A percentile compares a stretch with the other conserved stretches of the same genome.
These are phyloP conservation scores for Agrotis ipsilon DNA, from an alignment of 2,888 invertebrate genomes.

Conservation along the genomic window DNA sequence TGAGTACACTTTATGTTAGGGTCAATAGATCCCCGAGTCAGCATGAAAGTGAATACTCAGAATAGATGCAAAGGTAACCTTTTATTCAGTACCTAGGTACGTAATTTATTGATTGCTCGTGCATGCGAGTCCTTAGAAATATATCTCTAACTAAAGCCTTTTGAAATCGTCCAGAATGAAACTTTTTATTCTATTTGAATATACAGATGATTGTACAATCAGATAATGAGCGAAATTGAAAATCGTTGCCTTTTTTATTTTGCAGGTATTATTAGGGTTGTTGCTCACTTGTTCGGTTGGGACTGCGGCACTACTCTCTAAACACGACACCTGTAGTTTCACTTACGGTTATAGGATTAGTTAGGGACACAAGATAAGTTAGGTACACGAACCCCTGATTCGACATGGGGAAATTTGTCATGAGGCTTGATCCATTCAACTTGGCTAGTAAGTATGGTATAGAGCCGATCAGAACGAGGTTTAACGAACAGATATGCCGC, in stretches of 20 bases:
- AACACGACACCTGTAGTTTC: too few relatives aligned
- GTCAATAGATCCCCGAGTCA: slow-evolving; percentile 49
- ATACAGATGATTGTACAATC: slow-evolving; percentile 15
- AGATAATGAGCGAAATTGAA: slow-evolving; percentile 31
- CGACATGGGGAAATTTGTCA: not conserved
- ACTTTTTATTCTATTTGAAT: slow-evolving; percentile 19
- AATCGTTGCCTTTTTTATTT: slow-evolving; percentile 4
- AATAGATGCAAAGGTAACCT: slow-evolving; percentile 21
- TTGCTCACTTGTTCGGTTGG: not conserved
- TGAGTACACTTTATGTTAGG: slow-evolving; percentile 28
- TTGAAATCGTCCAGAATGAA: slow-evolving; percentile 6
- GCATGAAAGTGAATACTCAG: slow-evolving; percentile 34
- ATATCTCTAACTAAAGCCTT: not conserved
- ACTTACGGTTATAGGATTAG: too few relatives aligned
- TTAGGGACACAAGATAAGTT: too few relatives aligned
- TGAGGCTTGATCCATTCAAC: not conserved
- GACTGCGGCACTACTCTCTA: too few relatives aligned
- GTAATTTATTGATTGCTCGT: slow-evolving; percentile 35
- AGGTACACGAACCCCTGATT: too few relatives aligned
- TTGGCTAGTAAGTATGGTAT: not conserved
- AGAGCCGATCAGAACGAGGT: not conserved
- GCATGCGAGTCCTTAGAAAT: slow-evolving; percentile 26
- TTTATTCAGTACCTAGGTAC: slow-evolving; percentile 15
- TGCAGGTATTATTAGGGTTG: not conserved
- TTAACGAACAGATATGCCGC: not conserved